phyloP scores from a whole-genome alignment of 2,113 vertebrate genomes.

The Acanthochromis polyacanthus region DNA sequence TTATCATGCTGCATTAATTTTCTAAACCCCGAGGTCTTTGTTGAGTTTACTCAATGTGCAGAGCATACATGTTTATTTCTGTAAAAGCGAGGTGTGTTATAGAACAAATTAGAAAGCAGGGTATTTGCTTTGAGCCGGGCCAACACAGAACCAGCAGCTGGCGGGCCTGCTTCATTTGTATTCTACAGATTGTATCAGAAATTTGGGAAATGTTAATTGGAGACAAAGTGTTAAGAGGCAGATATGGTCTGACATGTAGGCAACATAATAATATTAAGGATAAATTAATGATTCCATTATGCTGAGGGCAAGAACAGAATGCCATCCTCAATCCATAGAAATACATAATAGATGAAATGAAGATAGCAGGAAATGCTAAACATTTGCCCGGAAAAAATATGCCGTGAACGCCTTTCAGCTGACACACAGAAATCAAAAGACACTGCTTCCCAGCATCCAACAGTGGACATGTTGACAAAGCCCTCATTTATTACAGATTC shows the following conservation, averaged over 20 bases:
- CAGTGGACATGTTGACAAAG: constrained; percentile 82
- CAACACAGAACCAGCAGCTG: constrained; percentile 55
- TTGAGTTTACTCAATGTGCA: constrained; percentile 73
- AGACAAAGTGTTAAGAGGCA: constrained; percentile 73
- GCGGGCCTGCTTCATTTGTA: constrained; percentile 76
- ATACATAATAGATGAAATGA: constrained; percentile 55
- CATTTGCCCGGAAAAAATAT: constrained; percentile 45
- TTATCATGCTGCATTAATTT: constrained; percentile 82
- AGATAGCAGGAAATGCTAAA: constrained; percentile 56
- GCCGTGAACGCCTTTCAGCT: constrained; percentile 33
- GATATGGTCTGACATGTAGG: constrained; percentile 75
- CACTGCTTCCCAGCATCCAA: constrained; percentile 53
- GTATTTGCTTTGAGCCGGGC: constrained; percentile 48
- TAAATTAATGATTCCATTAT: constrained; percentile 68
- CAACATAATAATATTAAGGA: constrained; percentile 68
- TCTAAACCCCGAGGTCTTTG: constrained; percentile 73
- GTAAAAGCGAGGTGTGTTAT: constrained; percentile 64
- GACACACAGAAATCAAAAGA: constrained; percentile 65
- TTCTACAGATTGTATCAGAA: constrained; percentile 78
- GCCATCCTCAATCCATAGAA: constrained; percentile 50
- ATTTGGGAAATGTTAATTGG: constrained; percentile 80
- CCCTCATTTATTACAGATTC: constrained; percentile 79
- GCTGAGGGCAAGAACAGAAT: constrained; percentile 54
- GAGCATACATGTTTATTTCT: constrained; percentile 62
- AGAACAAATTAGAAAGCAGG: constrained; percentile 68